These are phyloP conservation scores for Heliconius charithonia DNA, from an alignment of 2,888 invertebrate species.

Conservation along the genomic window DNA sequence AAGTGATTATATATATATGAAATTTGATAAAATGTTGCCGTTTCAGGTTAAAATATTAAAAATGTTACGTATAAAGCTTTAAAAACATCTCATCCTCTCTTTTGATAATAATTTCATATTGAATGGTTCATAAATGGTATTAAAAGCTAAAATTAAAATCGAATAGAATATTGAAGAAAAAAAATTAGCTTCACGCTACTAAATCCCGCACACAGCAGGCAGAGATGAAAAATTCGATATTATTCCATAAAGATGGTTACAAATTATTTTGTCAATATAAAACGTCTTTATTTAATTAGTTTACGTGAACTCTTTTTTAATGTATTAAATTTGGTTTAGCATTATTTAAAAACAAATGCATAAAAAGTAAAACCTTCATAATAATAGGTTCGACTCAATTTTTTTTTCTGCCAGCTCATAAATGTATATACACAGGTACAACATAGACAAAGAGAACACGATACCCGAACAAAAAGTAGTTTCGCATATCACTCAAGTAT, in stretches of 20 bases:
- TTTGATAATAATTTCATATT: neutral
- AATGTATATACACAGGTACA: slow-evolving; percentile 2
- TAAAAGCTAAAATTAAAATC: neutral
- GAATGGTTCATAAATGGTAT: neutral
- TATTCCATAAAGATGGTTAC: too few relatives aligned
- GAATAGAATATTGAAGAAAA: neutral
- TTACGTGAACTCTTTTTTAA: neutral
- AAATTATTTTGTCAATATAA: too few relatives aligned
- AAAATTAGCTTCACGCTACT: too few relatives aligned
- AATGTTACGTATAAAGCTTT: neutral
- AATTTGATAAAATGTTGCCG: neutral
- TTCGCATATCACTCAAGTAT: slow-evolving; percentile 25
- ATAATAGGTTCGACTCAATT: neutral
- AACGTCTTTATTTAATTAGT: too few relatives aligned
- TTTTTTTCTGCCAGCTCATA: neutral
- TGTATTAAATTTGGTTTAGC: neutral
- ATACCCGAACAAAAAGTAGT: slow-evolving; percentile 3
- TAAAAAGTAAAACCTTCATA: neutral
- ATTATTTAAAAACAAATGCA: neutral
- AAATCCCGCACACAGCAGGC: too few relatives aligned
- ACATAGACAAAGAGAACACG: slow-evolving; percentile 5
- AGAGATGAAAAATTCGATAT: too few relatives aligned
- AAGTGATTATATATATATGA: neutral
- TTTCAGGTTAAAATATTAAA: neutral
- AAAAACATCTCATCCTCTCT: neutral